Percentiles rank a stretch among this genome's conserved stretches.
These are phyloP conservation scores for Drosophila pachea DNA, from an alignment of 1,140 invertebrate genomes.

Conservation along the genomic window DNA sequence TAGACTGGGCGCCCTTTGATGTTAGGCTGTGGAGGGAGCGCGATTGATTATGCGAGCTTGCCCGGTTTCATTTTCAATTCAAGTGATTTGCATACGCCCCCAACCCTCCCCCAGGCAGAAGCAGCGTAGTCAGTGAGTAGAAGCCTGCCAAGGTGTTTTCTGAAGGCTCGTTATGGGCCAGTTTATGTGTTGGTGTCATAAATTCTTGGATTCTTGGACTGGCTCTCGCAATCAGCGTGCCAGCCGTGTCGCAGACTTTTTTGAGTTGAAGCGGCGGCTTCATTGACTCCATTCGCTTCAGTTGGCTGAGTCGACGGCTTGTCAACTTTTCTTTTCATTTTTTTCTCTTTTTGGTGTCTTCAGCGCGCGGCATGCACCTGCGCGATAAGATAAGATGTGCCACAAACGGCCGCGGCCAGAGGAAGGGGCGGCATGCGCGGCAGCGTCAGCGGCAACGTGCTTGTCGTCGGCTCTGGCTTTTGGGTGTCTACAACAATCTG, in stretches of 20 bases:
- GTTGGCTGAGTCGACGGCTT: constrained; percentile 31
- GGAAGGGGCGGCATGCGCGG: neutral
- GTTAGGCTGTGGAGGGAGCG: constrained; percentile 31
- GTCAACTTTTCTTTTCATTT: constrained; percentile 39
- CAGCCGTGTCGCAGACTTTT: constrained; percentile 28
- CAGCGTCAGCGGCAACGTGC: constrained; percentile 14
- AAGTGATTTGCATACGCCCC: constrained; percentile 65
- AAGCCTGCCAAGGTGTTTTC: constrained; percentile 33
- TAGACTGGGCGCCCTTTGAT: constrained; percentile 60
- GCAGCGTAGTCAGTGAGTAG: neutral
- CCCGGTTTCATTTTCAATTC: constrained; percentile 40
- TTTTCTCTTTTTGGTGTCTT: neutral
- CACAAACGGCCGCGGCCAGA: constrained; percentile 2
- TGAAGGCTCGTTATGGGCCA: constrained; percentile 25
- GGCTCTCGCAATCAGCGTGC: constrained; percentile 27
- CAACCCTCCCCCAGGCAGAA: neutral
- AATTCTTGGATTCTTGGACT: constrained; percentile 25
- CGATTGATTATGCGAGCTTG: constrained; percentile 45
- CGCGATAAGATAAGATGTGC: constrained; percentile 72
- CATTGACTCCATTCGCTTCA: constrained; percentile 21
- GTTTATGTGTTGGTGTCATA: constrained; percentile 29
- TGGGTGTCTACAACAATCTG: constrained; percentile 42
- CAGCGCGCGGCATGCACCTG: constrained; percentile 67
- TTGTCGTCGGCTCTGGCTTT: constrained; percentile 39
- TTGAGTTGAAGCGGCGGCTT: constrained; percentile 19